phyloP scores from a whole-genome alignment of 2,113 vertebrate genomes.

The Scopus umbretta region DNA sequence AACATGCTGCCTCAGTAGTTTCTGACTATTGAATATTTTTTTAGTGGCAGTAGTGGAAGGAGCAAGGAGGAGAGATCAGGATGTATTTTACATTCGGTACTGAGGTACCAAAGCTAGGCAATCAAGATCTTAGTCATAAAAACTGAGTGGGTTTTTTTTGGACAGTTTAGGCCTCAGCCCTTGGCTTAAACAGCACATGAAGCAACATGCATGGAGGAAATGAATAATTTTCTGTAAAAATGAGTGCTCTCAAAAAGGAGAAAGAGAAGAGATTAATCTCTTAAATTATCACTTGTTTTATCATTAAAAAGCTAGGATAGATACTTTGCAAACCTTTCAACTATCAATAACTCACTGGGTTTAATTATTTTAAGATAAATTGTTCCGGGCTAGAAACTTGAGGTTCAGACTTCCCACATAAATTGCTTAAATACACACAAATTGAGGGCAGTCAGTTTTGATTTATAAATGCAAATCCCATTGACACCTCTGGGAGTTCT shows the following conservation, averaged over 20 bases:
- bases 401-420: neutral
- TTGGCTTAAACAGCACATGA: neutral
- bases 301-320: neutral
- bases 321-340: neutral
- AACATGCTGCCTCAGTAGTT: neutral
- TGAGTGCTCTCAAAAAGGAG: neutral
- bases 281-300: neutral
- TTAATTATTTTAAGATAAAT: neutral
- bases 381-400: neutral
- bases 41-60: neutral
- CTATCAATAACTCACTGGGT: neutral
- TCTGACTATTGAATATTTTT: neutral
- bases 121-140: neutral
- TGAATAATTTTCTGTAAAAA: neutral
- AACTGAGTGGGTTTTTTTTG: neutral
- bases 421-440: neutral
- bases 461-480: slow-evolving; percentile 5
- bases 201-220: neutral
- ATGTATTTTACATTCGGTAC: neutral
- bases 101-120: neutral
- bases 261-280: neutral
- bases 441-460: neutral
- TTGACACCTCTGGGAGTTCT: slow-evolving; percentile 50
- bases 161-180: neutral
- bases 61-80: neutral